Evolutionary conservation across 2,888 invertebrate species (phyloP), one percentile per base, ranked within the genome.

Genomic region (Lagria hirta): DNA sequence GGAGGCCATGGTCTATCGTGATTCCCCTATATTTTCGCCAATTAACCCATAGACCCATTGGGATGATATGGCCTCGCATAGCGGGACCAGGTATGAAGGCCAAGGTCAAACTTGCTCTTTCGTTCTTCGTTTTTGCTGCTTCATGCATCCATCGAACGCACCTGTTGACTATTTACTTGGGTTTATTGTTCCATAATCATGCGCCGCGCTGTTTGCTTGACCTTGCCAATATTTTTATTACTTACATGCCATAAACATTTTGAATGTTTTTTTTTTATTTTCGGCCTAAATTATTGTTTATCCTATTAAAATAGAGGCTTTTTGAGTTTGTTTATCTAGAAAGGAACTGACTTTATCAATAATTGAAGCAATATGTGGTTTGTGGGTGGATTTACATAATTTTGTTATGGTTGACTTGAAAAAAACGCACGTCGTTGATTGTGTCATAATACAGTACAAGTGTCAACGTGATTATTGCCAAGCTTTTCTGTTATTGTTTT

Each of bases 21-120:
- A 33, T 22, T 18, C 33, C 33, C 22, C 33, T 33, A 33, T 21
- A 20, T 18, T 18, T 4, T 15, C 10, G 16, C 20, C 20, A 32
- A 20, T 13, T 16, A 11, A 23, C 8, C 24, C 38, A 38, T 30
- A 24, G 18, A 27, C 20, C 37, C 20, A 18, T 26, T 16, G 23
- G 27, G 27, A 18, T 8, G 13, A 29, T 14, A 17, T 38, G 38
- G 30, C 38, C 38, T 30, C 20, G 37, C 38, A 24, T 37, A 37
- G 13, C 36, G 36, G 13, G 27, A 21, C 12, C 3, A 3, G n/a
- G 8, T 10, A 37, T 41, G 37, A 44, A 44, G 44, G 44, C 33
- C 37, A 44, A 44, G 38, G 38, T 44, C 27, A 33, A 20, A 44
- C 44, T 44, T 38, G 22, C 33, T 44, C 37, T 38, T 44, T 44